These are phyloP conservation scores for Amphilophus citrinellus DNA, from an alignment of 2,113 vertebrate genomes.

Conservation along the genomic window DNA sequence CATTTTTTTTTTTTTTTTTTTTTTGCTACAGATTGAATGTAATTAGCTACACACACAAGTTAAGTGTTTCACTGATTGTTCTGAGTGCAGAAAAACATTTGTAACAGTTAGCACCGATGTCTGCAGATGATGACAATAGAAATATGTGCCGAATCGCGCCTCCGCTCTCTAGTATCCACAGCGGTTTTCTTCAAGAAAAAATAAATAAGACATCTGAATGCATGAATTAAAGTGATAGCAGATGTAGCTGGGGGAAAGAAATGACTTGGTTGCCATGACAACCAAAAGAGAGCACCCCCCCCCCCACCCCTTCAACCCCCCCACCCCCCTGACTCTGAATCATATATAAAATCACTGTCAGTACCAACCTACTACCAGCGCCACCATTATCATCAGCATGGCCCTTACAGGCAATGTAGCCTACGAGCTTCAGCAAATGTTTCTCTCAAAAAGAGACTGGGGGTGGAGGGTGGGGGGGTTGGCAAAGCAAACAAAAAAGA, in stretches of 20 bases:
- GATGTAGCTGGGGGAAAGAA: slow-evolving; percentile 55
- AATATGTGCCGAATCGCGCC: neutral
- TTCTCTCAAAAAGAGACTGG: neutral
- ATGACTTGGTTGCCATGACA: slow-evolving; percentile 76
- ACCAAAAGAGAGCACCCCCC: slow-evolving; percentile 54
- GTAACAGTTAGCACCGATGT: neutral
- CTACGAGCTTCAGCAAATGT: slow-evolving; percentile 22
- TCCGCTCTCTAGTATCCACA: neutral
- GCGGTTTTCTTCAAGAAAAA: slow-evolving; percentile 22
- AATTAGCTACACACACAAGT: neutral
- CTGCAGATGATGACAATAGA: neutral
- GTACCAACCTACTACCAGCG: slow-evolving; percentile 38
- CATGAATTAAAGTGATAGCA: slow-evolving; percentile 61
- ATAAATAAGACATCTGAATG: slow-evolving; percentile 48
- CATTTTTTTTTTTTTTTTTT: neutral
- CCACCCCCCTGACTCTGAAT: slow-evolving; percentile 50
- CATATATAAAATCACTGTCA: slow-evolving; percentile 54
- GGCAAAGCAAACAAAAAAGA: neutral
- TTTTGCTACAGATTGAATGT: slow-evolving; percentile 2
- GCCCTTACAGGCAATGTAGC: slow-evolving; percentile 35
- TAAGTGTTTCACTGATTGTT: neutral
- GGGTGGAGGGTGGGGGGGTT: neutral
- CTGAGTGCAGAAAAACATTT: neutral
- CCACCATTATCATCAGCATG: slow-evolving; percentile 10
- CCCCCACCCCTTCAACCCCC: slow-evolving; percentile 4